Percentiles rank a stretch among this genome's conserved stretches.
Conservation (phyloP, 2,113 vertebrate species). For the Stigmatopora argus region DNA sequence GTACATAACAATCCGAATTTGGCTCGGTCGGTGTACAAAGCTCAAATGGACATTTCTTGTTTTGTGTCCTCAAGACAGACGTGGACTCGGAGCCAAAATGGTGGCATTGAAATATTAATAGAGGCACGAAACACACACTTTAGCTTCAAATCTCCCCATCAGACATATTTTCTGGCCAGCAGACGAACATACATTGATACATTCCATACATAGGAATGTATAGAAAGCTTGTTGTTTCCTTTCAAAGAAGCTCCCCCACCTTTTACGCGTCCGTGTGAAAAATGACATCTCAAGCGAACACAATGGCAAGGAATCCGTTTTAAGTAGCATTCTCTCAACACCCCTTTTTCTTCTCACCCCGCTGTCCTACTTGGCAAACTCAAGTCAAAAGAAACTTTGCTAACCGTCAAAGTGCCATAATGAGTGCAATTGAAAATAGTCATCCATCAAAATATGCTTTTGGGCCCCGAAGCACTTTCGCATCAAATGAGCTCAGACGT, state of each 20-base stretch:
- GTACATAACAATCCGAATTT: not conserved
- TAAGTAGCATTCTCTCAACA: not conserved
- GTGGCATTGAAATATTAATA: slow-evolving; percentile 46
- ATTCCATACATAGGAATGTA: not conserved
- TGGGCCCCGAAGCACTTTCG: not conserved
- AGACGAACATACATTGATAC: slow-evolving; percentile 6
- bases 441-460: slow-evolving; percentile 33
- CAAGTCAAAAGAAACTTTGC: not conserved
- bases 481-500: slow-evolving; percentile 19
- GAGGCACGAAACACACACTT: slow-evolving; percentile 28
- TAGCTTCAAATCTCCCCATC: not conserved
- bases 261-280: slow-evolving; percentile 22
- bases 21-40: not conserved
- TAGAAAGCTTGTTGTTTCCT: slow-evolving; percentile 17
- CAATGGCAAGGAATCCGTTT: slow-evolving; percentile 14
- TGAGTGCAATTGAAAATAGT: slow-evolving; percentile 39
- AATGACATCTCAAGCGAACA: slow-evolving; percentile 18
- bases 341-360: not conserved
- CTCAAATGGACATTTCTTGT: slow-evolving; percentile 12
- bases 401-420: slow-evolving; percentile 17
- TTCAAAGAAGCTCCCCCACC: slow-evolving; percentile 25
- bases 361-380: not conserved
- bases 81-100: slow-evolving; percentile 22
- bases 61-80: slow-evolving; percentile 3
- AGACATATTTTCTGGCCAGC: not conserved